Base-by-base conservation (phyloP, 2,113 vertebrate species). In the human region DNA sequence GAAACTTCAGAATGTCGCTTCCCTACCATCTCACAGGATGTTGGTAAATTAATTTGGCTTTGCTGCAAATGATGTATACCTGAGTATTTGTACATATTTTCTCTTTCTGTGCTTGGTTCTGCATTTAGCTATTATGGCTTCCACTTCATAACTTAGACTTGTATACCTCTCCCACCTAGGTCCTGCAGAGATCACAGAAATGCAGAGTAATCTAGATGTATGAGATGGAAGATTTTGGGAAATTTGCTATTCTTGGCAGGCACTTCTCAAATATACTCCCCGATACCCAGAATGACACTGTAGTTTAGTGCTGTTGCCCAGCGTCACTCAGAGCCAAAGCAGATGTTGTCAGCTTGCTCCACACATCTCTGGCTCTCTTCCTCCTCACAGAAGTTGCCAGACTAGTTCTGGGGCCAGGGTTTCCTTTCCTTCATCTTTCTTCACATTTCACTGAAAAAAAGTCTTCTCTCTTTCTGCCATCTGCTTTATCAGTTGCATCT, bases 401-500 rank as follows among this genome's bases (percentile, higher is more conserved):
- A 86, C 38, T 81, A 68, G 83, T 73, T 89, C 32, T 89, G 73
- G 83, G 48, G 38, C 40, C 64, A 84, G 25, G n/a, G 1, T 84
- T 92, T 94, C 73, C 50, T 92, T 96, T 50, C 27, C 27, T 75
- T 92, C 52, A 78, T 68, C 78, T 92, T 52, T 85, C 64, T 86
- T 89, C 27, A 82, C 73, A 16, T 84, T 96, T 91, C 76, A 95
- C 57, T 81, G 20, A 48, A 90, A 76, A 76, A 89, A 75, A 25
- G 18, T 55, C 35, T 57, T 93, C 43, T 70, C 61, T 64, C 85
- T 88, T 66, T 52, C 64, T 97, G 75, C 45, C 70, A 92, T 84
- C 70, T 90, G 82, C 68, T 89, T 89, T 97, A 82, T 57, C 73
- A 89, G 75, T n/a, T 59, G n/a, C 32, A 90, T 66, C 75, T 79